A percentile compares a stretch with the other conserved stretches of the same genome.
Evolutionary conservation across 2,888 invertebrate genomes (phyloP).

Genomic region (Icerya purchasi): DNA sequence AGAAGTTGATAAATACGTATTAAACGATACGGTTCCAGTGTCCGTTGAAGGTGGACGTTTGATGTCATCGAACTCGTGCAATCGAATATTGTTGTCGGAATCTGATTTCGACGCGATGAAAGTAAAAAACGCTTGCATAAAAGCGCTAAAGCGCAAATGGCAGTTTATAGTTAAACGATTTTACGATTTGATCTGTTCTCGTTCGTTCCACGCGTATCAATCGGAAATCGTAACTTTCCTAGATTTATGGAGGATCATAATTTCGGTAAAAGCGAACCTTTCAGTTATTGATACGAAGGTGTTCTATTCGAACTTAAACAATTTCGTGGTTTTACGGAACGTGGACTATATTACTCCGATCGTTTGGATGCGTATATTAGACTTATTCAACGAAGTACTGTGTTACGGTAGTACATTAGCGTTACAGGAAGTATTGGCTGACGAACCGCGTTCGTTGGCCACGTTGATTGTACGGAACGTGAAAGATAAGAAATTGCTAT

Average conservation of each 20-base stretch:
- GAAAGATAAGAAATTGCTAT: slow-evolving; percentile 55
- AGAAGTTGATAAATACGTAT: slow-evolving; percentile 54
- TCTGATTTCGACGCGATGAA: slow-evolving; percentile 47
- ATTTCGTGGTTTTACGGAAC: slow-evolving; percentile 48
- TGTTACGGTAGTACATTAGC: slow-evolving; percentile 81
- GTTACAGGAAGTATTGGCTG: slow-evolving; percentile 64
- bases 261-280: slow-evolving; percentile 73
- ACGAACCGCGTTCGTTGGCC: slow-evolving; percentile 69
- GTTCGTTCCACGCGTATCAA: slow-evolving; percentile 28
- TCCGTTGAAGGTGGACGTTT: too few relatives aligned
- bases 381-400: slow-evolving; percentile 69
- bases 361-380: slow-evolving; percentile 64
- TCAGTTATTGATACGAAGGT: slow-evolving; percentile 74
- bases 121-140: slow-evolving; percentile 65
- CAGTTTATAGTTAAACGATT: slow-evolving; percentile 48
- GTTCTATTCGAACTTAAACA: slow-evolving; percentile 63
- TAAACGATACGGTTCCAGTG: slow-evolving; percentile 32
- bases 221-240: slow-evolving; percentile 48
- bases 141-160: slow-evolving; percentile 68
- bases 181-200: slow-evolving; percentile 28
- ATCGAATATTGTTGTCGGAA: slow-evolving; percentile 34
- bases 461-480: slow-evolving; percentile 68
- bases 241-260: slow-evolving; percentile 70
- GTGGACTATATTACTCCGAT: slow-evolving; percentile 53
- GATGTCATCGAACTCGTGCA: too few relatives aligned